A percentile compares a stretch with the other conserved stretches of the same genome.
phyloP scores from a whole-genome alignment of 2,113 vertebrate genomes.

The Eurypyga helias region DNA sequence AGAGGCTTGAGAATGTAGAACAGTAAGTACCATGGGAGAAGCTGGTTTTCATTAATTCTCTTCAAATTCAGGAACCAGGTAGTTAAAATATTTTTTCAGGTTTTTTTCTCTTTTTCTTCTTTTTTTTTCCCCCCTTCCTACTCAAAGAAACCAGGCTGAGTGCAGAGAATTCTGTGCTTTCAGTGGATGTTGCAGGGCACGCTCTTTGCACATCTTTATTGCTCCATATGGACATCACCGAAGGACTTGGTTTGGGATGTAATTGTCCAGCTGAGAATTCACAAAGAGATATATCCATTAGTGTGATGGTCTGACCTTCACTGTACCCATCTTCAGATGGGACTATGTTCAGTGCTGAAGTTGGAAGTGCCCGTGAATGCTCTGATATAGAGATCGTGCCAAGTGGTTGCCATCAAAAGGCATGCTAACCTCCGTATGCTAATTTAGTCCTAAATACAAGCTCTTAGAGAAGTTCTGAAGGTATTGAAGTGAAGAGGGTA shows the following conservation, averaged over 20 bases:
- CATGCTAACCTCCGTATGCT: not conserved
- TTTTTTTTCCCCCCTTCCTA: not conserved
- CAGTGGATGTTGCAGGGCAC: not conserved
- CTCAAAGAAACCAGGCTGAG: not conserved
- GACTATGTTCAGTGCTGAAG: not conserved
- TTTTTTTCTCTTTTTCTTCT: fast-evolving
- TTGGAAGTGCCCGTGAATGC: not conserved
- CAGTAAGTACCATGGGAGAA: not conserved
- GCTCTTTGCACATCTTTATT: not conserved
- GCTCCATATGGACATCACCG: not conserved
- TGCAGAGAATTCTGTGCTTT: not conserved
- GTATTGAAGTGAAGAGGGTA: not conserved
- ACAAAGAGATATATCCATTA: not conserved
- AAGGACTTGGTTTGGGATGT: not conserved
- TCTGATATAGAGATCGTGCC: not conserved
- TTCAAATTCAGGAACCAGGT: not conserved
- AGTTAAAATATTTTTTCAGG: not conserved
- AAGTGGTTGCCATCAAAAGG: not conserved
- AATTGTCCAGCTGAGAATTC: not conserved
- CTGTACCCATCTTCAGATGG: not conserved
- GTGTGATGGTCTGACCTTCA: not conserved
- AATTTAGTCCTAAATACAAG: not conserved
- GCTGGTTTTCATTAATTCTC: not conserved
- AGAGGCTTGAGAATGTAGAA: not conserved
- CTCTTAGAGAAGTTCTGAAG: not conserved